Percentiles rank a stretch among this genome's conserved stretches.
Evolutionary conservation across 1,140 invertebrate species (phyloP).

Genomic region (Drosophila guanche): DNA sequence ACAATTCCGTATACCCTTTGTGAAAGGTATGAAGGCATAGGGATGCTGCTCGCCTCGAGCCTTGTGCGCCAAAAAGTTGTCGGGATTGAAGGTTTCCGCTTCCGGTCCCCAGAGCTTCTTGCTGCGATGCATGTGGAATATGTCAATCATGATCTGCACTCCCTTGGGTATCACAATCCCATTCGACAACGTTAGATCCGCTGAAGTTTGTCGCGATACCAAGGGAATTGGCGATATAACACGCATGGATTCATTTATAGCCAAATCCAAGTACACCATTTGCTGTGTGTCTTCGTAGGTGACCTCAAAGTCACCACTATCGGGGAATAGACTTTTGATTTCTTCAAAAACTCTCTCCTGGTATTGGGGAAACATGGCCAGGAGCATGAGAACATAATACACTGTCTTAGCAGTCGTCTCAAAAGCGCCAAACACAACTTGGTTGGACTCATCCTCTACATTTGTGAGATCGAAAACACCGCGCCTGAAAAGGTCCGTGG

Average conservation of each 20-base stretch:
- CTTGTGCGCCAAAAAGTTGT: conserved; percentile 67
- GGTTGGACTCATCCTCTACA: conserved; percentile 54
- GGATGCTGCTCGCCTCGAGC: conserved; percentile 48
- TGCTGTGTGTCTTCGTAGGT: conserved; percentile 85
- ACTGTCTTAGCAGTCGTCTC: conserved; percentile 62
- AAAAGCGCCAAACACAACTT: conserved; percentile 56
- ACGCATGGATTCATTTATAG: conserved; percentile 87
- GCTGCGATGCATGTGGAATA: conserved; percentile 62
- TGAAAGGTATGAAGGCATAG: conserved; percentile 74
- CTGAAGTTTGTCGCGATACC: conserved; percentile 21
- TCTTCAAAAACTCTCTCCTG: conserved; percentile 87
- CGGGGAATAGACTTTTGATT: conserved; percentile 85
- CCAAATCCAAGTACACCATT: conserved; percentile 87
- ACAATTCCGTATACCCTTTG: conserved; percentile 70
- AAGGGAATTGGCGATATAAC: conserved; percentile 66
- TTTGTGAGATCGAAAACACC: conserved; percentile 39
- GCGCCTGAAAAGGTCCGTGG: conserved; percentile 33
- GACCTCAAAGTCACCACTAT: conserved; percentile 74
- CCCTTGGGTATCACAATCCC: conserved; percentile 55
- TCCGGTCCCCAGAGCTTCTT: conserved; percentile 62
- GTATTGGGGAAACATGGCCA: conserved; percentile 67
- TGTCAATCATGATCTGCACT: conserved; percentile 35
- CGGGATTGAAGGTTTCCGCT: conserved; percentile 73
- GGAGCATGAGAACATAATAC: conserved; percentile 35
- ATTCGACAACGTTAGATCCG: conserved; percentile 48